Conservation (phyloP, 2,797 vertebrate species). For the Pseudocheirus occidentalis region DNA sequence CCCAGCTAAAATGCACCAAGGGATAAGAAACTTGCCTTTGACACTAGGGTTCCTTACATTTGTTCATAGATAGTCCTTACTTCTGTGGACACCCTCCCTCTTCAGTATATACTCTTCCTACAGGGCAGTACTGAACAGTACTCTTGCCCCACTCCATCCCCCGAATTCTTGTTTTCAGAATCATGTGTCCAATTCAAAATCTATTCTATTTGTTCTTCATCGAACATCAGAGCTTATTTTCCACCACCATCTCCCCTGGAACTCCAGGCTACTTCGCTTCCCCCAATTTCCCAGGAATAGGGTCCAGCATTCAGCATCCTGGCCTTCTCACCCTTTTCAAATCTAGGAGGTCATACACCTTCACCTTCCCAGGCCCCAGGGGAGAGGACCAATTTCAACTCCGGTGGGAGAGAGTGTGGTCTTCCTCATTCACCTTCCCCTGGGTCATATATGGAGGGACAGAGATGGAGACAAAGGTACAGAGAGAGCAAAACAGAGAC, state of each 20-base stretch:
- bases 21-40: not conserved
- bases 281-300: not conserved
- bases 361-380: not conserved
- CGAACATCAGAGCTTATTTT: not conserved
- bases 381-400: not conserved
- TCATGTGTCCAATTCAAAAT: conserved; percentile 19
- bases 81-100: too few relatives aligned
- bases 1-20: not conserved
- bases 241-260: not conserved
- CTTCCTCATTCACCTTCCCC: not conserved
- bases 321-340: conserved; percentile 24
- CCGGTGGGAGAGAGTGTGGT: not conserved
- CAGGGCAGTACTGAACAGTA: not conserved
- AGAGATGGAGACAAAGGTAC: not conserved
- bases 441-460: not conserved
- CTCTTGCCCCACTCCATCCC: not conserved
- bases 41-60: not conserved
- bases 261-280: not conserved
- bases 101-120: not conserved
- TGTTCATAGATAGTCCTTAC: not conserved
- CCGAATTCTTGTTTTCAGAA: conserved; percentile 13
- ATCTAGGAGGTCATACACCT: not conserved
- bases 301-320: not conserved
- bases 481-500: not conserved
- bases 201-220: not conserved